Percentiles rank a stretch among this genome's conserved stretches.
These are phyloP conservation scores for Thaumatotibia leucotreta DNA, from an alignment of 1,140 invertebrate genomes.

Conservation along the genomic window DNA sequence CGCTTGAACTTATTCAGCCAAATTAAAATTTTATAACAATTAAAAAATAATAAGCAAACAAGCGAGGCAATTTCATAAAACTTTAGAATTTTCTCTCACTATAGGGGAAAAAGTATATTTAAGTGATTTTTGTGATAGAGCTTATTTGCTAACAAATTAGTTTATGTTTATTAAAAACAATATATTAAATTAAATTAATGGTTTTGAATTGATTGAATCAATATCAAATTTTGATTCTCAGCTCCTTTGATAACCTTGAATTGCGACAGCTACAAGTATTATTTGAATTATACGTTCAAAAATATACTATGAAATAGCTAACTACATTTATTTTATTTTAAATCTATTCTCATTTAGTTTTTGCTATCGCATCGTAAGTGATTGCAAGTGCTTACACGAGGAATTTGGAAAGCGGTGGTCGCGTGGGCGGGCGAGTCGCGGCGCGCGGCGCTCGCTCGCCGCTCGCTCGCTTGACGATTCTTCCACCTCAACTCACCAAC, in stretches of 20 bases:
- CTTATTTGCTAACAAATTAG: no score
- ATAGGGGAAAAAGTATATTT: no score
- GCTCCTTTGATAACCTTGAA: no score
- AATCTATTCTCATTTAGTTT: conserved; percentile 26
- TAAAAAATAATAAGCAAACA: neutral
- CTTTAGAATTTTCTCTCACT: neutral
- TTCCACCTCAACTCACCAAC: conserved; percentile 53
- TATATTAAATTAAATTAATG: no score
- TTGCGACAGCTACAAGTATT: no score
- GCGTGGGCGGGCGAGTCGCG: conserved; percentile 65
- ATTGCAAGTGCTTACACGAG: conserved; percentile 61
- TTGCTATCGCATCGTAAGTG: conserved; percentile 38
- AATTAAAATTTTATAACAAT: neutral
- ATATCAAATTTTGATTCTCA: no score
- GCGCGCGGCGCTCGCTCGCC: conserved; percentile 9
- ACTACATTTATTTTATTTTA: no score
- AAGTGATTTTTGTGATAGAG: no score
- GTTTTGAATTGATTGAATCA: no score
- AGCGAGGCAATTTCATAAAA: neutral
- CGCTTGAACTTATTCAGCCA: neutral
- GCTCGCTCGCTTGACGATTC: conserved; percentile 63
- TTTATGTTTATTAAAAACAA: no score
- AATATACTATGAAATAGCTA: no score
- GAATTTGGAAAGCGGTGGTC: conserved; percentile 72
- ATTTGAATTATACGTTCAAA: no score